A percentile compares a stretch with the other conserved stretches of the same genome.
Conservation (phyloP, 1,140 invertebrate species). For the Panagrolaimus sp. region DNA sequence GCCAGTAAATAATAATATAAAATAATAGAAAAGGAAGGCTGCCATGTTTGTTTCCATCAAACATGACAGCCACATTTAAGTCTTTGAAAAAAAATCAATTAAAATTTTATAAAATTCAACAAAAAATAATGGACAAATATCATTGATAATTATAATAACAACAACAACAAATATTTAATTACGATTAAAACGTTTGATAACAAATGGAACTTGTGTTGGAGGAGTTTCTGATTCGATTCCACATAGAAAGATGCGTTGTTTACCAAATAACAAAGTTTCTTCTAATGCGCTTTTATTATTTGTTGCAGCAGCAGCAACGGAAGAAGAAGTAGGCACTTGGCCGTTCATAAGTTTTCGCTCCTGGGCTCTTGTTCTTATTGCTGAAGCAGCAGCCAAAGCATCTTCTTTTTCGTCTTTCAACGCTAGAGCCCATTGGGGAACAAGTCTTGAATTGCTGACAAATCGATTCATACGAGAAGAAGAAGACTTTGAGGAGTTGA, state of each 20-base stretch:
- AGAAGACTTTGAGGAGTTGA: neutral
- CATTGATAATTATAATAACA: slow-evolving; percentile 4
- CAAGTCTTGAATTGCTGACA: neutral
- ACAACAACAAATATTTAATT: slow-evolving; percentile 27
- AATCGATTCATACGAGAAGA: slow-evolving; percentile 7
- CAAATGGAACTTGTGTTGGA: slow-evolving; percentile 16
- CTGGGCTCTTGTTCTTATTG: no score
- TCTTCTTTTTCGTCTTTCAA: neutral
- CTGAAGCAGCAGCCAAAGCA: no score
- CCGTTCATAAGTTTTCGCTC: no score
- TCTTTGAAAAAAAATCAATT: neutral
- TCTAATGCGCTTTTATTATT: neutral
- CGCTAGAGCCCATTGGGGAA: neutral
- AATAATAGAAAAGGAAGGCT: neutral
- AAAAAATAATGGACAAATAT: slow-evolving; percentile 7
- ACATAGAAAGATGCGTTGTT: neutral
- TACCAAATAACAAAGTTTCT: neutral
- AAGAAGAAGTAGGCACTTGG: no score
- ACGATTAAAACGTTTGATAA: slow-evolving; percentile 22
- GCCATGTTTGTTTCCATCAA: neutral
- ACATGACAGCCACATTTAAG: neutral
- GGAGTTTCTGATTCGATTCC: neutral
- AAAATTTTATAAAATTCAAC: slow-evolving; percentile 12
- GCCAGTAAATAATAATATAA: neutral
- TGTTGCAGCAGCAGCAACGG: no score